Conservation (phyloP, 2,888 invertebrate species). For the Eupithecia subumbrata region DNA sequence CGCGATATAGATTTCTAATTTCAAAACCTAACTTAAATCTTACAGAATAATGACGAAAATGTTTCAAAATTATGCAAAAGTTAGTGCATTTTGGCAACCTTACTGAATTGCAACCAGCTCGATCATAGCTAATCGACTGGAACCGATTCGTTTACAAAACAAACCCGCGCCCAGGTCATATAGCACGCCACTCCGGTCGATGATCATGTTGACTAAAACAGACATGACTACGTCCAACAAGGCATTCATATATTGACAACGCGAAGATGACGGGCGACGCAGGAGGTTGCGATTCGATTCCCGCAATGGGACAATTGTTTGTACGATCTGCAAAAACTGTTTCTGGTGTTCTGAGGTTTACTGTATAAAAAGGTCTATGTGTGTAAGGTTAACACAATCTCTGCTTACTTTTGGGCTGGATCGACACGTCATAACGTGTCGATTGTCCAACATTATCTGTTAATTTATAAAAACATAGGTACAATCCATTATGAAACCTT, state of each 20-base stretch:
- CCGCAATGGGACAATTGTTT: too few relatives aligned
- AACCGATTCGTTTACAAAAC: constrained; percentile 41
- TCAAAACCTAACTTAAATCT: constrained; percentile 24
- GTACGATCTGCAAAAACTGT: too few relatives aligned
- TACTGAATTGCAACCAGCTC: constrained; percentile 31
- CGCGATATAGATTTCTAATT: constrained; percentile 25
- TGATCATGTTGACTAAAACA: constrained; percentile 35
- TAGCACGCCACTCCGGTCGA: constrained; percentile 17
- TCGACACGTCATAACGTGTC: too few relatives aligned
- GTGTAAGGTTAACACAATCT: too few relatives aligned
- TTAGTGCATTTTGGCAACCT: constrained; percentile 38
- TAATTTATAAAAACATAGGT: not conserved
- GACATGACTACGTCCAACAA: not conserved
- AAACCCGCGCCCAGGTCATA: constrained; percentile 16
- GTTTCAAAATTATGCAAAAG: constrained; percentile 39
- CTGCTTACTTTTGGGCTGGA: too few relatives aligned
- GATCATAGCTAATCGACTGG: constrained; percentile 34
- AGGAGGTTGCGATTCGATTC: too few relatives aligned
- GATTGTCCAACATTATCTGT: too few relatives aligned
- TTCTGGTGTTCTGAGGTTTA: too few relatives aligned
- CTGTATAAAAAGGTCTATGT: too few relatives aligned
- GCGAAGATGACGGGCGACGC: too few relatives aligned
- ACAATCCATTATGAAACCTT: not conserved
- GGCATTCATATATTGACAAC: not conserved
- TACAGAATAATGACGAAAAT: constrained; percentile 36